Base-by-base conservation (phyloP, 2,113 vertebrate species). In the Grammomys dolichurus region DNA sequence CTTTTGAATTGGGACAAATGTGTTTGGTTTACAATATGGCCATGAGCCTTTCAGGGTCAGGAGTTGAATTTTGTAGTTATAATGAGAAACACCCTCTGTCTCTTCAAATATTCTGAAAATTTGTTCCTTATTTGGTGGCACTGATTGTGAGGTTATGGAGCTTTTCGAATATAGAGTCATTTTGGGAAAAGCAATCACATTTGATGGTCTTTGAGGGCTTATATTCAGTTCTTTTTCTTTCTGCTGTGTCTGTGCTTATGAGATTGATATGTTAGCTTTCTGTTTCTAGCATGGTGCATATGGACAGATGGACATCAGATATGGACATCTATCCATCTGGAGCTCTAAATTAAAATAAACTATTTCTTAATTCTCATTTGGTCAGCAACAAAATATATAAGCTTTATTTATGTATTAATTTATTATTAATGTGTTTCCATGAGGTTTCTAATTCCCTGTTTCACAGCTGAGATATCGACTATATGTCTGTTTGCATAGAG, bases 301-400 rank as follows among this genome's bases (percentile, higher is more conserved):
- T 51, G 51, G 51, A 51, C 51, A 51, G 51, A 11, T 43, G 1
- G 7, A 40, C 7, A 46, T 26, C 13, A 43, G 14, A 65, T 43
- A 31, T 65, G 8, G 14, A 31, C 4, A 85, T 43, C 0, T 8
- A 40, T 22, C 5, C 1, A 12, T 26, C 1, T 40, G 5, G 3
- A 82, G 3, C 80, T 40, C 5, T 4, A 60, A 63, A 2, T 28
- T 60, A 40, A 58, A 82, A 16, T 84, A 63, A 7, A 84, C 58
- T 84, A 5, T 43, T 63, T 43, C n/a, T 63, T 4, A 63, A 17
- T 3, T 16, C 40, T 14, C 24, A 9, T 84, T 40, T 84, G 12
- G 6, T 43, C 24, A 82, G 56, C 13, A 31, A 46, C 58, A 85
- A 24, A 65, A 65, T 31, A 28, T n/a, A 0, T 63, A 28, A 85